Evolutionary conservation across 1,140 invertebrate genomes (phyloP).

Genomic region (Drosophila lowei): DNA sequence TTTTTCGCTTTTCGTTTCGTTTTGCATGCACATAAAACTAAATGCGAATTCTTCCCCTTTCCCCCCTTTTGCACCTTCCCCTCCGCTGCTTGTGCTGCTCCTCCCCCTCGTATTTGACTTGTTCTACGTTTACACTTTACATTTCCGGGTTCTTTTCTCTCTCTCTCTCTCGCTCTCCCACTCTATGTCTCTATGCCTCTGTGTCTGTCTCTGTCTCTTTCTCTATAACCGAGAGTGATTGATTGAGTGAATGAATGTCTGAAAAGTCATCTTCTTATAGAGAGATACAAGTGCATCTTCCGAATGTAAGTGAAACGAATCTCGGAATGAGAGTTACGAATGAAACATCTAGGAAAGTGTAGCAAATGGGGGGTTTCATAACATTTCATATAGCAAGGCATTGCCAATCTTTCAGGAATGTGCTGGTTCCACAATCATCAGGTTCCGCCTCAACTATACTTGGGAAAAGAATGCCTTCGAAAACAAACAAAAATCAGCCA

Average conservation of each 20-base stretch:
- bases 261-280: slow-evolving; percentile 19
- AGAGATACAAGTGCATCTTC: too few relatives aligned
- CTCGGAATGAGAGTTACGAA: too few relatives aligned
- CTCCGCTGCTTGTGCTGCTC: too few relatives aligned
- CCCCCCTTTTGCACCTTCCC: slow-evolving; percentile 15
- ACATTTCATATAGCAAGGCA: slow-evolving; percentile 17
- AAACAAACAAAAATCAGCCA: too few relatives aligned
- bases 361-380: slow-evolving; percentile 25
- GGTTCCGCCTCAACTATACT: background rate
- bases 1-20: slow-evolving; percentile 71
- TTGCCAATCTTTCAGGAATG: slow-evolving; percentile 20
- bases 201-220: background rate
- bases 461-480: too few relatives aligned
- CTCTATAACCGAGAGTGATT: slow-evolving; percentile 8
- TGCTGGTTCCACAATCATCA: too few relatives aligned
- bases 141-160: slow-evolving; percentile 37
- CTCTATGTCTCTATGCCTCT: slow-evolving; percentile 3
- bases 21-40: slow-evolving; percentile 79
- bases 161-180: slow-evolving; percentile 11
- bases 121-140: slow-evolving; percentile 22
- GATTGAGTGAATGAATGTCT: slow-evolving; percentile 9
- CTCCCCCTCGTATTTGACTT: too few relatives aligned
- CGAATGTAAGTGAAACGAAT: too few relatives aligned
- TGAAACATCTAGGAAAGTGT: slow-evolving; percentile 34
- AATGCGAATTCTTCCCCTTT: slow-evolving; percentile 38